phyloP scores from a whole-genome alignment of 2,888 invertebrate genomes.

The Xestia ashworthii region DNA sequence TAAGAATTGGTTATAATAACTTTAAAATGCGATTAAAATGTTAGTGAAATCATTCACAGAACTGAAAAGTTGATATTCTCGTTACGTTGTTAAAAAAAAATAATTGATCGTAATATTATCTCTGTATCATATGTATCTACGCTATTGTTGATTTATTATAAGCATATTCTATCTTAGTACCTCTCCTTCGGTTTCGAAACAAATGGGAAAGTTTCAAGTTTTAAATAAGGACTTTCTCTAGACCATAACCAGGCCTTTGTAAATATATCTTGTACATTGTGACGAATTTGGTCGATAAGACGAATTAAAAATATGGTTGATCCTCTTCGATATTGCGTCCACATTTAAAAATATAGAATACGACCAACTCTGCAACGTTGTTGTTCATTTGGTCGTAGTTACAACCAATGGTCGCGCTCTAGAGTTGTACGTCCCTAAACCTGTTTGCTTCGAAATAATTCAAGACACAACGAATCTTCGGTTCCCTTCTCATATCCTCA shows the following conservation, averaged over 20 bases:
- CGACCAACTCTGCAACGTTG: conserved; percentile 24
- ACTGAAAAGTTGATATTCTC: conserved; percentile 90
- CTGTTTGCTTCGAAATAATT: conserved; percentile 72
- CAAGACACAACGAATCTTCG: conserved; percentile 84
- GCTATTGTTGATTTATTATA: conserved; percentile 88
- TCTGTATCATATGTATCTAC: conserved; percentile 87
- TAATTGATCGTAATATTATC: conserved; percentile 83
- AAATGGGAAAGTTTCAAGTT: conserved; percentile 61
- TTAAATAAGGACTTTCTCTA: conserved; percentile 59
- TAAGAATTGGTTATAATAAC: conserved; percentile 69
- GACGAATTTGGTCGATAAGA: conserved; percentile 26
- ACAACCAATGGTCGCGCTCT: conserved; percentile 32
- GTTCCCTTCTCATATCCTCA: conserved; percentile 78
- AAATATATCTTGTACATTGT: conserved; percentile 50
- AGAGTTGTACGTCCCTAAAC: conserved; percentile 38
- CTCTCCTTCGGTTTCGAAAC: conserved; percentile 67
- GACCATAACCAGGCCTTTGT: conserved; percentile 49
- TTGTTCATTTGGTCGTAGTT: conserved; percentile 33
- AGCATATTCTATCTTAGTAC: conserved; percentile 81
- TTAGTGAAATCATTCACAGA: conserved; percentile 90
- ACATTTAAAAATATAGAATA: conserved; percentile 30
- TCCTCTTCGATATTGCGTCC: conserved; percentile 46
- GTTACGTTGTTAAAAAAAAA: conserved; percentile 88
- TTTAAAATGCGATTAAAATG: conserved; percentile 80
- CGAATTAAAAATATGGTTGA: conserved; percentile 24